Conservation (phyloP, 2,797 vertebrate species). For the Hoplostethus mediterraneus region DNA sequence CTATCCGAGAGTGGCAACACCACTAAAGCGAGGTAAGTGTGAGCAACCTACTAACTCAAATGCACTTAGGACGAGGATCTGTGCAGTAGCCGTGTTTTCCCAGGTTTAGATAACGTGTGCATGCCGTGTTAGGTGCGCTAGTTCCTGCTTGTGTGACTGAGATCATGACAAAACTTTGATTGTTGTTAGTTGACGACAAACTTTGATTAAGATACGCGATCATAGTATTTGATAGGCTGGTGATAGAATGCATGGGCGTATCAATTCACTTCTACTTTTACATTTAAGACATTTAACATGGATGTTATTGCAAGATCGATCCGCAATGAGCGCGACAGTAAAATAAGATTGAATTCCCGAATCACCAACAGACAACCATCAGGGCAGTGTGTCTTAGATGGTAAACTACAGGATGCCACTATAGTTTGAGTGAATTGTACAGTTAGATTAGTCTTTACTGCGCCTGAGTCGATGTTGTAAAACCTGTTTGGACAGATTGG, state of each 20-base stretch:
- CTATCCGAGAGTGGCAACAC: not conserved
- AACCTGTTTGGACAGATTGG: slow-evolving; percentile 38
- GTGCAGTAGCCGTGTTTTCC: not conserved
- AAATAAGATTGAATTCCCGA: too few species aligned
- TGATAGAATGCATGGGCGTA: too few species aligned
- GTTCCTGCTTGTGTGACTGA: slow-evolving; percentile 29
- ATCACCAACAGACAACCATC: too few species aligned
- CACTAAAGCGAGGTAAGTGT: slow-evolving; percentile 14
- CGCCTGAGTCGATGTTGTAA: not conserved
- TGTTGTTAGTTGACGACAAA: not conserved
- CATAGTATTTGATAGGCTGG: too few species aligned
- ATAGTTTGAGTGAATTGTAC: not conserved
- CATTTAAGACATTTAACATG: too few species aligned
- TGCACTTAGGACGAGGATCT: fast-evolving
- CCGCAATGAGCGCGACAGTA: too few species aligned
- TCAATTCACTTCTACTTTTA: too few species aligned
- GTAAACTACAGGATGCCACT: too few species aligned
- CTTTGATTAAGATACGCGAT: too few species aligned
- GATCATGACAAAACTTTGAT: not conserved
- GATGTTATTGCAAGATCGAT: too few species aligned
- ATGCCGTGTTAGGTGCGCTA: not conserved
- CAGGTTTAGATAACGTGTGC: not conserved
- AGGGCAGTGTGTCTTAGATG: too few species aligned
- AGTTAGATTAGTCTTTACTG: too few species aligned
- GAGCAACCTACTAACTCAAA: fast-evolving